These are phyloP conservation scores for Microplitis manilae DNA, from an alignment of 2,888 invertebrate genomes.

Conservation along the genomic window DNA sequence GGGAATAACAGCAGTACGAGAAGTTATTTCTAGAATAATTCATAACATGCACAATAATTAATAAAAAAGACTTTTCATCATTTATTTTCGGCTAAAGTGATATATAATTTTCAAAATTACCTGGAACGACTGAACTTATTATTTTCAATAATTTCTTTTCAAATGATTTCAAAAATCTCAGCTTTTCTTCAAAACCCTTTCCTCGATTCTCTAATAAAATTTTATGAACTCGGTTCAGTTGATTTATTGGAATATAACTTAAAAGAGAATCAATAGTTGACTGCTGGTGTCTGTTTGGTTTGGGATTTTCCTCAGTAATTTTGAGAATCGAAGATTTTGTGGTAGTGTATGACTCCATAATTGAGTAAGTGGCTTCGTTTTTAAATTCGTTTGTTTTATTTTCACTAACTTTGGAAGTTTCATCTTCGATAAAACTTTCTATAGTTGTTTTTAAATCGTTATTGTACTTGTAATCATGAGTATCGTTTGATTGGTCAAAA, in stretches of 20 bases:
- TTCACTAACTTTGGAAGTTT: not conserved
- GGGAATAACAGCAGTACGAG: constrained; percentile 47
- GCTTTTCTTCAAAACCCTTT: constrained; percentile 71
- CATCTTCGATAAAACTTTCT: not conserved
- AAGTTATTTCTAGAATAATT: constrained; percentile 58
- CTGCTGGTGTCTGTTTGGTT: not conserved
- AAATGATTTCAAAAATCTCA: constrained; percentile 75
- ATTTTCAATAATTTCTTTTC: constrained; percentile 76
- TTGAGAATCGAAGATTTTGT: not conserved
- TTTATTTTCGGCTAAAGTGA: not conserved
- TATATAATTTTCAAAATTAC: constrained; percentile 15
- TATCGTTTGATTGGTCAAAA: not conserved
- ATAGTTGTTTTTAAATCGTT: not conserved
- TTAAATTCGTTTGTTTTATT: not conserved
- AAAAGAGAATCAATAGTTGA: constrained; percentile 50
- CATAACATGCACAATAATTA: not conserved
- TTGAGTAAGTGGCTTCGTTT: not conserved
- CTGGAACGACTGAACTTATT: constrained; percentile 76
- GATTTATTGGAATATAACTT: constrained; percentile 63
- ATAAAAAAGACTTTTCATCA: not conserved
- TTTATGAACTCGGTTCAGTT: constrained; percentile 64
- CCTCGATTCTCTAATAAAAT: constrained; percentile 63
- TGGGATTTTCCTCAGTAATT: not conserved
- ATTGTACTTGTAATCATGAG: not conserved
- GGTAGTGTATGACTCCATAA: not conserved